Percentiles rank a stretch among this genome's conserved stretches.
These are phyloP conservation scores for Cephus pulcher DNA, from an alignment of 2,888 invertebrate species.

Conservation along the genomic window DNA sequence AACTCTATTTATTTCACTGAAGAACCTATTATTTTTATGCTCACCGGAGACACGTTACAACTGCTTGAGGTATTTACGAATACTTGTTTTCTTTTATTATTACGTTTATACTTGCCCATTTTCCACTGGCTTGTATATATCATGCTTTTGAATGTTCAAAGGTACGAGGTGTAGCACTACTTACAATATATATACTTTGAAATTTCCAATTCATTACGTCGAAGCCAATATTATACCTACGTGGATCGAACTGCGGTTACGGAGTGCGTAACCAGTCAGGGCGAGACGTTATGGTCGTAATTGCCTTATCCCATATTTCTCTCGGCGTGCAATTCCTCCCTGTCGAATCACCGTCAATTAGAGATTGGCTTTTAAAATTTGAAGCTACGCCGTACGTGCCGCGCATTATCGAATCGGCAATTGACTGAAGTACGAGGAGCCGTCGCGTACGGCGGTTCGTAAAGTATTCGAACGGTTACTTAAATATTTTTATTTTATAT, in stretches of 20 bases:
- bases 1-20: conserved; percentile 67
- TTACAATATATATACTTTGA: too few relatives aligned
- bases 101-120: not conserved
- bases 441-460: not conserved
- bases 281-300: not conserved
- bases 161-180: not conserved
- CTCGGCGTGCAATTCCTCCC: not conserved
- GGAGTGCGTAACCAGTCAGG: not conserved
- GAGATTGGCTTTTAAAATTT: conserved; percentile 30
- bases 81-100: not conserved
- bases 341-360: conserved; percentile 26
- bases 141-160: not conserved
- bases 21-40: conserved; percentile 56
- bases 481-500: not conserved
- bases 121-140: not conserved
- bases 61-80: not conserved
- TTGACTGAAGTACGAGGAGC: not conserved
- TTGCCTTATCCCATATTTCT: not conserved
- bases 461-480: not conserved
- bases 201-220: too few relatives aligned
- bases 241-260: not conserved
- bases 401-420: conserved; percentile 19
- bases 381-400: conserved; percentile 25
- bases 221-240: not conserved
- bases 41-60: conserved; percentile 23